phyloP scores from a whole-genome alignment of 2,113 vertebrate species.

The Noturus placidus region DNA sequence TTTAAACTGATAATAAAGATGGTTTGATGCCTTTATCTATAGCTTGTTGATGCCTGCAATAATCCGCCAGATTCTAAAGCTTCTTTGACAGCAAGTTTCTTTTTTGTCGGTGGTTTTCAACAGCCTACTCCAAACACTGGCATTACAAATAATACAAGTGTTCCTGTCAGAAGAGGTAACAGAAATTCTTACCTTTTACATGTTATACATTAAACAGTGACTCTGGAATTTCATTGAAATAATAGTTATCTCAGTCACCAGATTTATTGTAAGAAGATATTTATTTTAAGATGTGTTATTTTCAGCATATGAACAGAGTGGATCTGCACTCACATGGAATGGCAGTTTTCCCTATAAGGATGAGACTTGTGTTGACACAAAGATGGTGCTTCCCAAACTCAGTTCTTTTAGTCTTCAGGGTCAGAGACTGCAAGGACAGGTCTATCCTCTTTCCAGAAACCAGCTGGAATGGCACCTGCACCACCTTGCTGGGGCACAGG shows the following conservation, averaged over 20 bases:
- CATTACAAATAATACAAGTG: slow-evolving; percentile 8
- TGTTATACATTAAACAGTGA: background rate
- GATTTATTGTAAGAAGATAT: background rate
- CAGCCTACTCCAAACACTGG: slow-evolving; percentile 15
- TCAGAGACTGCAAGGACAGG: slow-evolving; percentile 63
- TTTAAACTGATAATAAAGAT: background rate
- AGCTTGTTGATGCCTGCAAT: slow-evolving; percentile 68
- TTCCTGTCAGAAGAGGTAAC: background rate
- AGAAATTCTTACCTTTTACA: background rate
- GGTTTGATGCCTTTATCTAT: slow-evolving; percentile 12
- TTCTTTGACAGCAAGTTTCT: background rate
- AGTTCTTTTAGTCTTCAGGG: slow-evolving; percentile 59
- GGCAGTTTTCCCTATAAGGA: slow-evolving; percentile 16
- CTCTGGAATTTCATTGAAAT: background rate
- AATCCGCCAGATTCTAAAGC: slow-evolving; percentile 56
- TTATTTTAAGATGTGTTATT: background rate
- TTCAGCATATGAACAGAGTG: slow-evolving; percentile 31
- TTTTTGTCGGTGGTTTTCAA: background rate
- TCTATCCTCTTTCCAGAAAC: slow-evolving; percentile 56
- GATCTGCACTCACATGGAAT: background rate
- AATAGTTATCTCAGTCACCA: background rate
- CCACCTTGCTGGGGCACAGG: slow-evolving; percentile 56
- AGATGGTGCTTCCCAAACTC: slow-evolving; percentile 29
- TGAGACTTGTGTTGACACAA: background rate
- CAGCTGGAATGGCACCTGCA: slow-evolving; percentile 71